These are phyloP conservation scores for Acropternis orthonyx DNA, from an alignment of 2,797 vertebrate genomes.

Conservation along the genomic window DNA sequence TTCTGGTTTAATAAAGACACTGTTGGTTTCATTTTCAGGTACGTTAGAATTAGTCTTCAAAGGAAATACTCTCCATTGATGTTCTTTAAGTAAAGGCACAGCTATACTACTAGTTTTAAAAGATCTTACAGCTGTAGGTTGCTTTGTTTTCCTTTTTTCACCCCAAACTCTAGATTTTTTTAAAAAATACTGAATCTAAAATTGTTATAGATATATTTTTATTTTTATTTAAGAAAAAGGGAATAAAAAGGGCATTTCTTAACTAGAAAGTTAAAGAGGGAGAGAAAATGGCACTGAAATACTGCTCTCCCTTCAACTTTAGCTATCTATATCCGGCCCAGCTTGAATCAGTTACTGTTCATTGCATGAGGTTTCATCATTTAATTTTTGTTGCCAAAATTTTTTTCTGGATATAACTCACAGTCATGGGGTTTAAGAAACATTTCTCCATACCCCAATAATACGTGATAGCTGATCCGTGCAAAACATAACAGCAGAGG, in stretches of 20 bases:
- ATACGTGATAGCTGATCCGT: not conserved
- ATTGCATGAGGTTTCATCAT: conserved; percentile 45
- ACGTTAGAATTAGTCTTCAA: not conserved
- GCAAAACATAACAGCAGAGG: not conserved
- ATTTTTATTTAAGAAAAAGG: not conserved
- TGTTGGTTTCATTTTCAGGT: not conserved
- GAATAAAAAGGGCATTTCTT: not conserved
- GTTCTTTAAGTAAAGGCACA: not conserved
- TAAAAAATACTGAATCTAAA: not conserved
- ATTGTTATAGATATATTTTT: not conserved
- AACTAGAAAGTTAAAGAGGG: not conserved
- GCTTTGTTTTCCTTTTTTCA: not conserved
- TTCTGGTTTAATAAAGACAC: not conserved
- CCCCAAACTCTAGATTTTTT: not conserved
- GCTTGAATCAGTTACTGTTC: conserved; percentile 51
- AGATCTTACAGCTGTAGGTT: not conserved
- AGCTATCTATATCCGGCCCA: not conserved
- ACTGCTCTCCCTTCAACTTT: not conserved
- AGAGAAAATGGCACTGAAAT: not conserved
- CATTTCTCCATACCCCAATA: conserved; percentile 4
- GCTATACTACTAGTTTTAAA: not conserved
- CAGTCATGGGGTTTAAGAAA: conserved; percentile 37
- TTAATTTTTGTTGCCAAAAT: conserved; percentile 43
- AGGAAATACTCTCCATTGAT: not conserved
- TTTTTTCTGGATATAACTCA: conserved; percentile 49